A percentile compares a stretch with the other conserved stretches of the same genome.
These are phyloP conservation scores for Babylonia areolata DNA, from an alignment of 1,140 invertebrate genomes.

Conservation along the genomic window DNA sequence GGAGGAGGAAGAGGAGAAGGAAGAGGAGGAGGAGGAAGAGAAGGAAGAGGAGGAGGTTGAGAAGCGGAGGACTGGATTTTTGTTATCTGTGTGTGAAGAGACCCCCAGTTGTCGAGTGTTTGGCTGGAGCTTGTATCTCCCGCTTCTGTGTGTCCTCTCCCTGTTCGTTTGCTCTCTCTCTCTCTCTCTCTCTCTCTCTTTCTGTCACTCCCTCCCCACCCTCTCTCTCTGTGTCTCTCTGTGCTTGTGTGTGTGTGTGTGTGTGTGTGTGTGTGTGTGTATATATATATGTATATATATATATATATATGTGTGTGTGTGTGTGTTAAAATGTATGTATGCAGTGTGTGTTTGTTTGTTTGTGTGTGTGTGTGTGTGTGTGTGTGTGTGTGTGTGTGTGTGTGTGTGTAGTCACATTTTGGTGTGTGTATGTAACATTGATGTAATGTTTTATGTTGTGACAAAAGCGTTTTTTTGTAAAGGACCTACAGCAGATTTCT, in stretches of 20 bases:
- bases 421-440: no score
- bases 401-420: no score
- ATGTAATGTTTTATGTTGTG: no score
- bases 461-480: no score
- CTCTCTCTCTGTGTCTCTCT: background rate
- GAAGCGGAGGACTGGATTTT: background rate
- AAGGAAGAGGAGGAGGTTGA: background rate
- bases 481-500: no score
- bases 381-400: constrained; percentile 3
- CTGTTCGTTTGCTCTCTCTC: background rate
- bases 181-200: background rate
- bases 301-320: background rate
- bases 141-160: background rate
- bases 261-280: background rate
- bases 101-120: no score
- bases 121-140: no score
- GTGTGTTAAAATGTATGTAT: no score
- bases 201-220: no score
- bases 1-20: background rate
- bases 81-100: no score
- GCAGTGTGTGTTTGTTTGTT: no score
- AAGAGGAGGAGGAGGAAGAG: background rate
- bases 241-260: background rate
- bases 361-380: background rate
- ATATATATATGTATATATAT: no score